Evolutionary conservation across 2,888 invertebrate species (phyloP).

Genomic region (Aleiodes testaceus): DNA sequence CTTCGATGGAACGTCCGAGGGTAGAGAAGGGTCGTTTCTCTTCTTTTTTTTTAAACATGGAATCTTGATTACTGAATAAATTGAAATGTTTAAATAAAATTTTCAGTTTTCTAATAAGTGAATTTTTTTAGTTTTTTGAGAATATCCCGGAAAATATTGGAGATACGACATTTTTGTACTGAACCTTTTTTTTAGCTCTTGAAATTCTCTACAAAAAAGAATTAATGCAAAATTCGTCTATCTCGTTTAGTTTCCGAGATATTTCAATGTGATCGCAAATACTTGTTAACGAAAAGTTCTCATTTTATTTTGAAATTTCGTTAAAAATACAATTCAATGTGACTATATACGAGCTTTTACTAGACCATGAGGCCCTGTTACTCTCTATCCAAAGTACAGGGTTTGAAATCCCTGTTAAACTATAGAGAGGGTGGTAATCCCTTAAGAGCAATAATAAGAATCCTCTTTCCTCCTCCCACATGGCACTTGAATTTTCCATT

Average conservation of each 20-base stretch:
- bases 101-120: no score
- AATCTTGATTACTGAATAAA: slow-evolving; percentile 40
- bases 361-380: slow-evolving; percentile 14
- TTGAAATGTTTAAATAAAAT: neutral
- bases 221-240: no score
- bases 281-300: no score
- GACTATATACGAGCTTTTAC: neutral
- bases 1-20: slow-evolving; percentile 44
- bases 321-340: no score
- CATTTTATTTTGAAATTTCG: no score
- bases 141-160: no score
- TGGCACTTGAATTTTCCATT: slow-evolving; percentile 15
- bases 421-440: slow-evolving; percentile 65
- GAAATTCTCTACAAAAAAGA: no score
- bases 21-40: slow-evolving; percentile 52
- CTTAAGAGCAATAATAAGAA: slow-evolving; percentile 73
- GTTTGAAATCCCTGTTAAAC: slow-evolving; percentile 31
- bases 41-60: slow-evolving; percentile 36
- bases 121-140: no score
- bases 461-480: slow-evolving; percentile 62
- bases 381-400: slow-evolving; percentile 9
- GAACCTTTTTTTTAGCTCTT: no score
- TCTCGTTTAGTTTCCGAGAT: no score
- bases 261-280: no score
- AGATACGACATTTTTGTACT: no score